Evolutionary conservation across 2,888 invertebrate species (phyloP).

Genomic region (Rhagonycha lutea): DNA sequence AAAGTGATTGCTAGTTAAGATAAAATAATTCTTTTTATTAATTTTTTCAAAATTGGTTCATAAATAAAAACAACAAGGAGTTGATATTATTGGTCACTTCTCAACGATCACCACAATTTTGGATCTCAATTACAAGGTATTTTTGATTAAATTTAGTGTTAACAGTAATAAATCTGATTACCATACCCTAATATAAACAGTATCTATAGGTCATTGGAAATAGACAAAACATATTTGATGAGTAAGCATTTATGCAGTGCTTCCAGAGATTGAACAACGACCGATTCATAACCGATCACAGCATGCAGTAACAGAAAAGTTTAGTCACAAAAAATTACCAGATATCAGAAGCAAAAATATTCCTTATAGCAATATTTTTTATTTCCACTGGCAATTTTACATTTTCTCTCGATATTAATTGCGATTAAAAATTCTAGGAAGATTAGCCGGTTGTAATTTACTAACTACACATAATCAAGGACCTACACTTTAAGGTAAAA

Average conservation of each 20-base stretch:
- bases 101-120: background rate
- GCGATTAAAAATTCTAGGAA: too few species aligned
- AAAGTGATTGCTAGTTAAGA: too few species aligned
- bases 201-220: background rate
- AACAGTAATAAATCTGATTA: background rate
- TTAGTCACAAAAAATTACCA: background rate
- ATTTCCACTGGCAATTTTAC: fast-evolving
- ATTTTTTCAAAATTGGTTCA: too few species aligned
- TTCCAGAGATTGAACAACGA: background rate
- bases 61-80: too few species aligned
- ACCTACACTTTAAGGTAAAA: too few species aligned
- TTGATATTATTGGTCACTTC: background rate
- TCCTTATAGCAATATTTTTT: background rate
- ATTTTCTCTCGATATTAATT: too few species aligned
- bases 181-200: background rate
- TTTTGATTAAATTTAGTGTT: background rate
- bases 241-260: background rate
- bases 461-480: too few species aligned
- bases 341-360: background rate
- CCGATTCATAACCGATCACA: background rate
- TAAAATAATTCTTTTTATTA: too few species aligned
- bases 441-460: too few species aligned
- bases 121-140: background rate
- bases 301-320: background rate
- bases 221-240: background rate